Base-by-base conservation (phyloP, 2,888 invertebrate genomes). In the Sminthurinus aureus region DNA sequence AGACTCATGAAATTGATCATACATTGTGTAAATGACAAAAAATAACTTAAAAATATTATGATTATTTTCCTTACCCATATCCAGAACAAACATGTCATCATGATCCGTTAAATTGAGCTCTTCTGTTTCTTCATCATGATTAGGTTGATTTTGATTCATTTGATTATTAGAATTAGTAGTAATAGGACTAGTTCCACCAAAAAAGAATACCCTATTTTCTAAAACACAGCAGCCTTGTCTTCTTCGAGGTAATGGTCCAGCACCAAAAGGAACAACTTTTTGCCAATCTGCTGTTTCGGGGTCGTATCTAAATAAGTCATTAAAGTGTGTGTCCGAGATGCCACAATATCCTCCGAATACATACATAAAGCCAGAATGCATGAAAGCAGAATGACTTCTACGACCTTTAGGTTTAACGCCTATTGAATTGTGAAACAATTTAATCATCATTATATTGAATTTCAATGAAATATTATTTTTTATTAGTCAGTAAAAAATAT, bases 271-370 rank as follows among this genome's bases (percentile, higher is more conserved):
- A 22, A 74, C 52, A 20, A 88, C 58, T 38, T 84, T 76, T 69
- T 81, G 86, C 88, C 88, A 88, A 76, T 85, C 87, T 12, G 86
- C 86, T 74, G 82, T 85, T 84, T 88, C 88, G 84, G 92, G 91
- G 88, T 92, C 90, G 90, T 94, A 97, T 89, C 93, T 93, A 90
- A 94, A 94, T 86, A 97, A 91, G 91, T 97, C 96, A 91, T 96
- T 95, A 90, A 94, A 97, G 91, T 98, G 98, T 82, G 92, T 91
- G 88, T 94, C 93, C 81, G 92, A 90, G 51, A 94, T 91, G 13
- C 96, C 95, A 91, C 97, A 96, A 90, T 94, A 97, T 51, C 98
- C 98, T 79, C 97, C 98, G 91, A 98, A 97, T 85, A 97, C 93
- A 90, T 95, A 97, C 91, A 98, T 93, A 89, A 93, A 92, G 26